Conservation (phyloP, 2,797 vertebrate species). For the Enteromius thamalakanensis region DNA sequence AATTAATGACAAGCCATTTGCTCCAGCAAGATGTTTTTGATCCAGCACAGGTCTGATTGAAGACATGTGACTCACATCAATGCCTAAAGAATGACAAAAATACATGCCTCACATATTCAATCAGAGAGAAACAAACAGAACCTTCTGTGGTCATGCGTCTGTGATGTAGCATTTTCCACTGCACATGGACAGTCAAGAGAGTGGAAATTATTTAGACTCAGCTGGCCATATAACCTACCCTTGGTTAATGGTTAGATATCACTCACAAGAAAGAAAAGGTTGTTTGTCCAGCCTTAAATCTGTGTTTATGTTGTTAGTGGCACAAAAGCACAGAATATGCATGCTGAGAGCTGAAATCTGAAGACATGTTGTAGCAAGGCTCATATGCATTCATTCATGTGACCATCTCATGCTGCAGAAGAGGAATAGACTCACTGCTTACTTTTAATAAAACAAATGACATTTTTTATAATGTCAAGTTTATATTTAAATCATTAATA, state of each 20-base stretch:
- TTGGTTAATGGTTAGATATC: conserved; percentile 1
- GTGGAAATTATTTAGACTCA: conserved; percentile 29
- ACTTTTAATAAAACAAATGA: neutral
- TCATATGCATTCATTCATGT: conserved; percentile 52
- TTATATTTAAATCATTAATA: neutral
- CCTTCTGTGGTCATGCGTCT: conserved; percentile 13
- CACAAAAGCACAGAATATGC: neutral
- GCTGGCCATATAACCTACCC: neutral
- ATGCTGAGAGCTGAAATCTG: neutral
- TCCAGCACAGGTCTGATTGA: neutral
- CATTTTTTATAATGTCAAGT: neutral
- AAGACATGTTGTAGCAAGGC: neutral
- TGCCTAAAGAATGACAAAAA: conserved; percentile 26
- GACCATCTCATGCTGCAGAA: conserved; percentile 48
- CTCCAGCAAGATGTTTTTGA: conserved; percentile 16
- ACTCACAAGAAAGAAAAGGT: neutral
- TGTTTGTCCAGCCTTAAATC: neutral
- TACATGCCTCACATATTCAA: conserved; percentile 12
- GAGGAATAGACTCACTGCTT: conserved; percentile 24
- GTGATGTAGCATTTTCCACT: conserved; percentile 37
- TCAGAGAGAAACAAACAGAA: conserved; percentile 14
- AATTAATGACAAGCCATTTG: conserved; percentile 22
- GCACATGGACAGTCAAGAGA: conserved; percentile 9
- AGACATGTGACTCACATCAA: conserved; percentile 25
- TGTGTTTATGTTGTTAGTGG: neutral